These are phyloP conservation scores for Perodicticus potto DNA, from an alignment of 2,797 vertebrate species.

Conservation along the genomic window DNA sequence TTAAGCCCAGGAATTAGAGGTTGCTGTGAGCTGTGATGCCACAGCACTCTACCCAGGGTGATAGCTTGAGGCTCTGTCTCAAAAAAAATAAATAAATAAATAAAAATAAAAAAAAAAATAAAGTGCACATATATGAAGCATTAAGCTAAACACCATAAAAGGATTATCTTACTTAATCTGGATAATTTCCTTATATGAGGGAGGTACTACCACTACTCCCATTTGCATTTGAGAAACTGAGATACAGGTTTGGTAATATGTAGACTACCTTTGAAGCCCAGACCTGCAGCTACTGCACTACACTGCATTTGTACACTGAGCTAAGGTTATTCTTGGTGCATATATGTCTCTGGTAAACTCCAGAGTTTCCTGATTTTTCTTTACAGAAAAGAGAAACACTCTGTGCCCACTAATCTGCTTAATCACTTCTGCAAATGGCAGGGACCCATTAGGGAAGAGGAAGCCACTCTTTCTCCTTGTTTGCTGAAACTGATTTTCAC, in stretches of 20 bases:
- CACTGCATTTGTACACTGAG: not conserved
- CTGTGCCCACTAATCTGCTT: not conserved
- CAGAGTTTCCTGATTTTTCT: not conserved
- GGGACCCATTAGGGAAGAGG: slow-evolving; percentile 27
- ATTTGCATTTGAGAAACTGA: not conserved
- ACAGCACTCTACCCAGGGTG: no score
- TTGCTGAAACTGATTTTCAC: slow-evolving; percentile 17
- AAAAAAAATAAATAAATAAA: no score
- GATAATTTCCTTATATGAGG: not conserved
- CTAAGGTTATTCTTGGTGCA: not conserved
- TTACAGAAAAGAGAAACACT: not conserved
- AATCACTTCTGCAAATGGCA: not conserved
- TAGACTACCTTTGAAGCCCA: not conserved
- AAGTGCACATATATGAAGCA: not conserved
- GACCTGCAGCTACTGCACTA: not conserved
- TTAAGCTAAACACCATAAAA: not conserved
- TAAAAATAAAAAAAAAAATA: no score
- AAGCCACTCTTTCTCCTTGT: not conserved
- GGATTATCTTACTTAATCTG: not conserved
- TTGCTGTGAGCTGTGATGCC: no score
- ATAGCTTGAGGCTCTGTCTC: no score
- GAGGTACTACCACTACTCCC: not conserved
- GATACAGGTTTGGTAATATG: not conserved
- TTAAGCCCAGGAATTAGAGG: no score
- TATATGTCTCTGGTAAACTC: slow-evolving; percentile 17